Evolutionary conservation across 2,888 invertebrate species (phyloP).

Genomic region (Zygaena filipendulae): DNA sequence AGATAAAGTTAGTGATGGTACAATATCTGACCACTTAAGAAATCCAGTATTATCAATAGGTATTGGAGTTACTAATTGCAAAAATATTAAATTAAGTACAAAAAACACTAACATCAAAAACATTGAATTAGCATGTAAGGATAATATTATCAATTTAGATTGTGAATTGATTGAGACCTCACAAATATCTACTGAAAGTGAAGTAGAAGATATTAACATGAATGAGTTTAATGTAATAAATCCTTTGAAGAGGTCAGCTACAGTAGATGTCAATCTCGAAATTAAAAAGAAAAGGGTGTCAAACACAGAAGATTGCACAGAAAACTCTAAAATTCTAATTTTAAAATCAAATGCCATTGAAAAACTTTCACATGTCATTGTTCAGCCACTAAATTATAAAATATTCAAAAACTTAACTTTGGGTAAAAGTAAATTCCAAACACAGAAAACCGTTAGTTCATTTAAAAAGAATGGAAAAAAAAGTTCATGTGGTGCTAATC

Average conservation of each 20-base stretch:
- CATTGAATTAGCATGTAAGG: slow-evolving; percentile 24
- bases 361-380: slow-evolving; percentile 53
- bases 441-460: slow-evolving; percentile 21
- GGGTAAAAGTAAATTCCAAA: slow-evolving; percentile 32
- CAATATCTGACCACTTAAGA: slow-evolving; percentile 21
- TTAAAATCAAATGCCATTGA: slow-evolving; percentile 56
- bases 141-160: slow-evolving; percentile 29
- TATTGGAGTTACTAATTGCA: slow-evolving; percentile 34
- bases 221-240: slow-evolving; percentile 20
- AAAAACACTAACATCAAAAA: slow-evolving; percentile 34
- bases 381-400: slow-evolving; percentile 61
- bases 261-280: slow-evolving; percentile 44
- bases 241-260: slow-evolving; percentile 28
- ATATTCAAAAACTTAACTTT: slow-evolving; percentile 43
- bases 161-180: slow-evolving; percentile 37
- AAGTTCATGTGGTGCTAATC: slow-evolving; percentile 19
- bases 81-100: slow-evolving; percentile 32
- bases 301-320: slow-evolving; percentile 23
- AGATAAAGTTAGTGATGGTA: no score
- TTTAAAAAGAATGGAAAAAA: slow-evolving; percentile 30
- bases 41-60: slow-evolving; percentile 29
- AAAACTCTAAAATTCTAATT: slow-evolving; percentile 56
- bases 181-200: slow-evolving; percentile 26
- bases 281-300: slow-evolving; percentile 48
- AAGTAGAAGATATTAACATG: slow-evolving; percentile 26